A percentile compares a stretch with the other conserved stretches of the same genome.
phyloP scores from a whole-genome alignment of 2,797 vertebrate genomes.

The Mormyrus proboscirostris region DNA sequence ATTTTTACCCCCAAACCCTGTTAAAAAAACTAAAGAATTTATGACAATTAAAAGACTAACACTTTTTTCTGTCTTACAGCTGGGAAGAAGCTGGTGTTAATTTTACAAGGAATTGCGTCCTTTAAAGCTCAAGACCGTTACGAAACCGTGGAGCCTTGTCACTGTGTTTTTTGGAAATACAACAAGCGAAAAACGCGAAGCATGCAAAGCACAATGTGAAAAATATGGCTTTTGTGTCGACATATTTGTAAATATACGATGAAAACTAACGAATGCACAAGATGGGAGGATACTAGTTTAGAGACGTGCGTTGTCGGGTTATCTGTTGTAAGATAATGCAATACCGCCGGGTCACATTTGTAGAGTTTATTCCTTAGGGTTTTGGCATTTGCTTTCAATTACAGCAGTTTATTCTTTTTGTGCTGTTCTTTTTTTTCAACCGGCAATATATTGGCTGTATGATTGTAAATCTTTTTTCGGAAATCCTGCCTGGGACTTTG shows the following conservation, averaged over 20 bases:
- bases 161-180: background rate
- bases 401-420: background rate
- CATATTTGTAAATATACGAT: conserved; percentile 3
- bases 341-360: conserved; percentile 5
- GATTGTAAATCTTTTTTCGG: background rate
- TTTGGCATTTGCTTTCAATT: background rate
- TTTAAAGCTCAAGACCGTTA: background rate
- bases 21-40: background rate
- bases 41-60: background rate
- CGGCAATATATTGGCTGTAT: background rate
- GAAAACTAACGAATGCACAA: background rate
- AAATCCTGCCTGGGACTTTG: background rate
- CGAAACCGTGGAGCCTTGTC: background rate
- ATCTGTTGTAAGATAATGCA: conserved; percentile 4
- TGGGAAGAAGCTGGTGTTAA: background rate
- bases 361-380: background rate
- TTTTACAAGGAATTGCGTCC: background rate
- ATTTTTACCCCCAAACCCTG: background rate
- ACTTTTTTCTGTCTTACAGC: background rate
- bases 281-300: conserved; percentile 17
- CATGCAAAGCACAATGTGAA: background rate
- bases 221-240: background rate
- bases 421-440: background rate
- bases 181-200: background rate
- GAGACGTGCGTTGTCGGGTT: background rate